phyloP scores from a whole-genome alignment of 2,888 invertebrate genomes.

The Caenorhabditis becei region DNA sequence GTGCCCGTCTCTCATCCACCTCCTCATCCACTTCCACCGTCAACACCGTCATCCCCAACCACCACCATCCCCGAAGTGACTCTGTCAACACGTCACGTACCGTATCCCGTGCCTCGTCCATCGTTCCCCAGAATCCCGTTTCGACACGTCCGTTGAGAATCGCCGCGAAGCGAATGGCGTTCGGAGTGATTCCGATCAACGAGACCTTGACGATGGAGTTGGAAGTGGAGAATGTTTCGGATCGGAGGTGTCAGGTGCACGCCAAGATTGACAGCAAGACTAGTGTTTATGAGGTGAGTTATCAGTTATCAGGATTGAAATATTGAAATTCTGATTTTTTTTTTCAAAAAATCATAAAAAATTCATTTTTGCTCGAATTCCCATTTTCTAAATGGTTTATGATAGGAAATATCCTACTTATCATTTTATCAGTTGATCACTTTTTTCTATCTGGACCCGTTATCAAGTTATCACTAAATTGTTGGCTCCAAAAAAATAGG shows the following conservation, averaged over 20 bases:
- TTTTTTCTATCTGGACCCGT: too few species aligned
- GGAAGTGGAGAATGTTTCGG: slow-evolving; percentile 27
- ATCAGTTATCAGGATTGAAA: not conserved
- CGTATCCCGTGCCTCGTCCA: slow-evolving; percentile 21
- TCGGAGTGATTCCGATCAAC: slow-evolving; percentile 7
- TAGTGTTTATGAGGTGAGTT: not conserved
- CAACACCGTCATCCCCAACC: slow-evolving; percentile 7
- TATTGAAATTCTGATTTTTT: too few species aligned
- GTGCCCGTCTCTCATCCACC: slow-evolving; percentile 5
- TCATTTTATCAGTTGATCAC: too few species aligned
- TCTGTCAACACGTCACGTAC: slow-evolving; percentile 30
- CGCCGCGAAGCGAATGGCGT: slow-evolving; percentile 16
- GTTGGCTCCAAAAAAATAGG: too few species aligned
- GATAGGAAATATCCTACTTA: too few species aligned
- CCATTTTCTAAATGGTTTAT: too few species aligned
- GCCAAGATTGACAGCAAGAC: slow-evolving; percentile 27
- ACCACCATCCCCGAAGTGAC: slow-evolving; percentile 4
- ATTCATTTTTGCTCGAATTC: too few species aligned
- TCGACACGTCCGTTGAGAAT: slow-evolving; percentile 16
- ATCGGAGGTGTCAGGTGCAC: slow-evolving; percentile 20
- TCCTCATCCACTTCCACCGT: slow-evolving; percentile 4
- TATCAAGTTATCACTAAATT: too few species aligned
- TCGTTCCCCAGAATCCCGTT: not conserved
- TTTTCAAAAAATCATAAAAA: too few species aligned
- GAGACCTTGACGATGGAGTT: slow-evolving; percentile 34